Evolutionary conservation across 2,888 invertebrate genomes (phyloP), one percentile per base, ranked within the genome.

Genomic region (Melinaea menophilus): DNA sequence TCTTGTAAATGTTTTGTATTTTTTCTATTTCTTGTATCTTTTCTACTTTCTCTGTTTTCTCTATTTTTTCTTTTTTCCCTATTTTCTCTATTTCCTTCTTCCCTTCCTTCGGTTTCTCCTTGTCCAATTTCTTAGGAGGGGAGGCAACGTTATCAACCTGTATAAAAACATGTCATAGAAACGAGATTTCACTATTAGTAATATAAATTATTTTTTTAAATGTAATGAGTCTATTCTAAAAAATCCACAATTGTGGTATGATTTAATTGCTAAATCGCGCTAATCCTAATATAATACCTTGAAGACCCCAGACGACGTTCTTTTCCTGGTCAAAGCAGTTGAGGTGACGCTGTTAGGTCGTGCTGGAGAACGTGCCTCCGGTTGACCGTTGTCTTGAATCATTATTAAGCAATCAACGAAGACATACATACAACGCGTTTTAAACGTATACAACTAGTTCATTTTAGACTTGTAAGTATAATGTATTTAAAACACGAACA

Each of bases 281-380:
- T 22, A n/a, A 37, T 35, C 22, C n/a, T 2, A n/a, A 5, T 41
- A 48, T 13, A 56, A 37, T 62, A 86, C 87, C 80, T 85, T 79
- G 66, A 86, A 85, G 1, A 84, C 76, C n/a, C 86, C 87, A 0
- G 87, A 88, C 2, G 87, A 86, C 0, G 85, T 82, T 55, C 88
- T 74, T 71, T 88, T 88, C 65, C 86, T 75, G 11, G 72, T 63
- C n/a, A 65, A 45, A n/a, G 64, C 33, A 31, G 72, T 62, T n/a
- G 72, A 46, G 0, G 79, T 73, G 56, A 74, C 61, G 69, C 82
- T 84, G 77, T 72, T 78, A 34, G 82, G 76, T 0, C 82, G 78
- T 12, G 61, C 62, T 0, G 9, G 9, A 3, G 7, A 9, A 7
- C 11, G 41, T 41, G 41, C 7, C 41, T 41, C 41, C 9, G 11